Percentiles rank a stretch among this genome's conserved stretches.
Evolutionary conservation across 1,140 invertebrate species (phyloP).

Genomic region (Adelges cooleyi): DNA sequence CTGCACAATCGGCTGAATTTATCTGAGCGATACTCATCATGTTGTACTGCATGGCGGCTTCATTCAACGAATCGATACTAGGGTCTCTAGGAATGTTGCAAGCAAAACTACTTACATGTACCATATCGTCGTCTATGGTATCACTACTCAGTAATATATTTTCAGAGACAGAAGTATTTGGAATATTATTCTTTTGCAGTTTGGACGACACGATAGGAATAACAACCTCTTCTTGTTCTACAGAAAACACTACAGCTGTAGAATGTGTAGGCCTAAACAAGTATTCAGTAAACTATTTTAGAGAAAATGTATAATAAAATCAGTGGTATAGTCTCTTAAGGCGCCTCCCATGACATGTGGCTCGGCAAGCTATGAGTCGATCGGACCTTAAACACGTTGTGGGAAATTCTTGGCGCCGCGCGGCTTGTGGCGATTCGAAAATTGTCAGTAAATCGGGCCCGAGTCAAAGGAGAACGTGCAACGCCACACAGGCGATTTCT

Average conservation of each 20-base stretch:
- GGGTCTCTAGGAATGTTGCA: conserved; percentile 44
- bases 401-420: too few species aligned
- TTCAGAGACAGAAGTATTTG: background rate
- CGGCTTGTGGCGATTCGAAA: too few species aligned
- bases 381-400: too few species aligned
- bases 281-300: background rate
- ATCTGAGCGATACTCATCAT: conserved; percentile 42
- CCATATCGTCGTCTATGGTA: conserved; percentile 6
- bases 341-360: too few species aligned
- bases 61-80: conserved; percentile 49
- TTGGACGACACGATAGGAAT: background rate
- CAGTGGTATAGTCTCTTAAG: too few species aligned
- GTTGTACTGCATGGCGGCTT: conserved; percentile 43
- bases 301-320: too few species aligned
- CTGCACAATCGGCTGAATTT: conserved; percentile 50
- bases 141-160: background rate
- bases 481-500: too few species aligned
- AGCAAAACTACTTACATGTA: background rate
- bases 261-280: background rate
- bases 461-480: too few species aligned
- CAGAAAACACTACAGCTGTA: too few species aligned
- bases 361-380: too few species aligned
- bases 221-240: background rate
- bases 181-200: background rate
- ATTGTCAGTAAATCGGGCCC: too few species aligned